Evolutionary conservation across 2,113 vertebrate species (phyloP), one percentile per base, ranked within the genome.

Genomic region (Vicugna pacos): DNA sequence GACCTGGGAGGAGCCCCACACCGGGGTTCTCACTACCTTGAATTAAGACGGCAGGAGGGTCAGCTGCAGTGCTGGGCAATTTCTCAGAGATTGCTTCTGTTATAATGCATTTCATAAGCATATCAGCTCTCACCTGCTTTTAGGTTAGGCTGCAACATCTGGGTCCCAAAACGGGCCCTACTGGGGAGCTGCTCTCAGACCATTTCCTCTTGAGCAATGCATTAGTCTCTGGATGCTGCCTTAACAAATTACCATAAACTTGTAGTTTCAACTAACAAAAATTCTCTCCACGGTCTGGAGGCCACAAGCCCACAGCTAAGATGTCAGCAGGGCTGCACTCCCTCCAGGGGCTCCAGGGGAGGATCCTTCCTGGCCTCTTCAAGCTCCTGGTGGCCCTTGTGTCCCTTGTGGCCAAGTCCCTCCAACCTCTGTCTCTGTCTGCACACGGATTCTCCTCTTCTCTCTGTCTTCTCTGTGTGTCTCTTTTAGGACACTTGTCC

Each of bases 1-100:
- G 20, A 62, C 32, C 3, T 14, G 17, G 24, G 48, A 56, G 32
- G 30, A 0, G 0, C 38, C 3, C 13, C 1, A 16, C 5, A 1
- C 8, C 3, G 24, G 7, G 11, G 30, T 11, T 42, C 50, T 42
- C 35, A 38, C 7, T 2, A 16, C 20, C 52, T 52, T 42, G 48
- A 38, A 13, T 62, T n/a, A 35, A 26, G 32, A 26, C 32, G 32
- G 52, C 19, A 38, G 35, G 54, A 67, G 50, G 10, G 77, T 17
- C 8, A 5, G 28, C 14, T 0, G 10, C 1, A 0, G 35, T 4
- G 15, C 12, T 19, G 17, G 58, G 12, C 0, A 1, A 19, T 12
- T 46, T 65, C 64, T 75, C 22, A 28, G 82, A 8, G 65, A 9
- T 24, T 22, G 2, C 22, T n/a, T 9, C 52, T 30, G 2, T 19